Evolutionary conservation across 2,888 invertebrate genomes (phyloP), one percentile per base, ranked within the genome.

Genomic region (Hedychridium roseum): DNA sequence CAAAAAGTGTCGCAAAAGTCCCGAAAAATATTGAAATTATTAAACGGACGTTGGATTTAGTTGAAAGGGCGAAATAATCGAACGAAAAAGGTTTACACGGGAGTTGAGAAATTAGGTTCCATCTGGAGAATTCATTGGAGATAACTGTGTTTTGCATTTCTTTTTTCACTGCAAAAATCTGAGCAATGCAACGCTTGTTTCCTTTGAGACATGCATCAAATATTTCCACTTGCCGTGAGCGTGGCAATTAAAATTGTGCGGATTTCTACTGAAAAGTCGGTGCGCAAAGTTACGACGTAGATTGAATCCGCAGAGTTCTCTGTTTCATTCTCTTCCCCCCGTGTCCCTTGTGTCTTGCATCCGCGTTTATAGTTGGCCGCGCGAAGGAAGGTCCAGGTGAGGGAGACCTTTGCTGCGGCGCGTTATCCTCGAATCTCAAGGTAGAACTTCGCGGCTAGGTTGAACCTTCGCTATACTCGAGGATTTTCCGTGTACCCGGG

Each of bases 341-440:
- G 16, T 9, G 16, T 23, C 6, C n/a, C n/a, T 6, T 2, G 16
- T 23, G 9, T 21, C 11, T 23, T 6, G 15, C 11, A 34, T 39
- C 15, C 9, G 26, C 43, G 26, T 34, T 43, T 47, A 11, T 21
- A n/a, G n/a, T n/a, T n/a, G n/a, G n/a, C n/a, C n/a, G n/a, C n/a
- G n/a, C n/a, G n/a, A n/a, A n/a, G 46, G 43, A 31, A 36, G 18
- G 41, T 14, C 43, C 42, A 21, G 34, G 17, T 27, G 11, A 37
- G 37, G 16, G 39, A 40, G 45, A 43, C 16, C 16, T 32, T 15
- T 11, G 34, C 30, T 44, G 37, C n/a, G n/a, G n/a, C n/a, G 32
- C 39, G 41, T 62, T 50, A 58, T 61, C 57, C 50, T 41, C 41
- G 50, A 54, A 60, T 53, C 57, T 54, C 43, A 36, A 51, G 43